Evolutionary conservation across 2,797 vertebrate species (phyloP).

Genomic region (Tarsius wallacei): DNA sequence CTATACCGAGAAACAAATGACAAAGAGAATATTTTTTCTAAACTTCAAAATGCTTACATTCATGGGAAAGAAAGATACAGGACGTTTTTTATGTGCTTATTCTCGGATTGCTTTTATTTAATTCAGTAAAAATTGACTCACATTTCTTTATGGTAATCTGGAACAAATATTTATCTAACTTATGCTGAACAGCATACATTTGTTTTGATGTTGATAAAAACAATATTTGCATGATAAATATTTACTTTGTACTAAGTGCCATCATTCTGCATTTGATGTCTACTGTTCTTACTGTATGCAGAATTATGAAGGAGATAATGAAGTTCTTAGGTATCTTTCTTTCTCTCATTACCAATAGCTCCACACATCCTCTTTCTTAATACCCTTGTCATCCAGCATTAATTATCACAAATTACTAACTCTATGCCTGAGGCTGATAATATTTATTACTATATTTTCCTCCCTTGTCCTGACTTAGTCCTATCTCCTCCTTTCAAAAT

Average conservation of each 20-base stretch:
- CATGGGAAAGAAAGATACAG: neutral
- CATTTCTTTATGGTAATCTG: neutral
- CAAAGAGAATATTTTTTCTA: neutral
- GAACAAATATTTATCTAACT: slow-evolving; percentile 43
- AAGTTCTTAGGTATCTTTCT: neutral
- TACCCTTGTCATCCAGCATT: neutral
- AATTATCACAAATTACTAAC: neutral
- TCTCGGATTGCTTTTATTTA: slow-evolving; percentile 38
- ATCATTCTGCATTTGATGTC: neutral
- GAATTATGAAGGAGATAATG: neutral
- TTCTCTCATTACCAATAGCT: neutral
- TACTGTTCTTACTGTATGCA: neutral
- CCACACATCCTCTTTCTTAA: neutral
- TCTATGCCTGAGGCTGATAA: neutral
- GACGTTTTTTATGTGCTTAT: neutral
- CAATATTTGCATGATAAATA: neutral
- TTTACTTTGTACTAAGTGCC: slow-evolving; percentile 40
- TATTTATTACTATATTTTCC: neutral
- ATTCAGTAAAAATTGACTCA: slow-evolving; percentile 16
- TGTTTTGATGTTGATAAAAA: slow-evolving; percentile 45
- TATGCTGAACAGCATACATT: neutral
- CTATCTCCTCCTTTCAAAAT: neutral
- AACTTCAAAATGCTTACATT: slow-evolving; percentile 52
- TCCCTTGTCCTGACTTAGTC: neutral
- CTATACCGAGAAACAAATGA: neutral